Evolutionary conservation across 2,113 vertebrate genomes (phyloP), one percentile per base, ranked within the genome.

Genomic region (Menidia beryllina): DNA sequence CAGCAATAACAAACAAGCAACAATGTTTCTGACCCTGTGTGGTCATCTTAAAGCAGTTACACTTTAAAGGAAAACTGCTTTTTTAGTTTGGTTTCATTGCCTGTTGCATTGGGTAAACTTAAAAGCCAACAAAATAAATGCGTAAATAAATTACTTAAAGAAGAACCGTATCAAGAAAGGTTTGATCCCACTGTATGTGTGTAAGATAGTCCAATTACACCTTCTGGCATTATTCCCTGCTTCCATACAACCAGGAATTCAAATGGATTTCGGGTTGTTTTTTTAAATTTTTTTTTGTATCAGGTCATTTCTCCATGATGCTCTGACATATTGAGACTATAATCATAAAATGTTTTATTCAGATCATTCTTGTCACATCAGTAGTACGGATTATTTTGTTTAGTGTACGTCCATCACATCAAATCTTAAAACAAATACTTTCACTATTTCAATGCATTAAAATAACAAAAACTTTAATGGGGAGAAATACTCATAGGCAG

Each of bases 1-100:
- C 11, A 61, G 36, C 38, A 36, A 30, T n/a, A 60, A 59, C 7
- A 45, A 4, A 30, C 14, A 81, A 69, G 43, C 12, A 67, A 49
- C 30, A 24, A 27, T 23, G 41, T 60, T 61, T 58, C 49, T 41
- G 47, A 58, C 60, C 68, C 47, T 5, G 4, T n/a, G 20, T 24
- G 36, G 25, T 39, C n/a, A 27, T 39, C 70, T 34, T 49, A 69
- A 53, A 36, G n/a, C 13, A 19, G 23, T 9, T 62, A 14, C 19
- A 19, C 17, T 19, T n/a, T 45, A 5, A 45, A 45, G 17, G 17
- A 41, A 24, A 64, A 52, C 38, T 55, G 14, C 36, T 57, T 43
- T 0, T 8, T 41, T 51, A 20, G 13, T 64, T 39, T 52, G 14
- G 1, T 27, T 17, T 17, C 7, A 23, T 5, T 3, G 30, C 45